Percentiles rank a stretch among this genome's conserved stretches.
Evolutionary conservation across 2,888 invertebrate genomes (phyloP).

Genomic region (Meliscaeva auricollis): DNA sequence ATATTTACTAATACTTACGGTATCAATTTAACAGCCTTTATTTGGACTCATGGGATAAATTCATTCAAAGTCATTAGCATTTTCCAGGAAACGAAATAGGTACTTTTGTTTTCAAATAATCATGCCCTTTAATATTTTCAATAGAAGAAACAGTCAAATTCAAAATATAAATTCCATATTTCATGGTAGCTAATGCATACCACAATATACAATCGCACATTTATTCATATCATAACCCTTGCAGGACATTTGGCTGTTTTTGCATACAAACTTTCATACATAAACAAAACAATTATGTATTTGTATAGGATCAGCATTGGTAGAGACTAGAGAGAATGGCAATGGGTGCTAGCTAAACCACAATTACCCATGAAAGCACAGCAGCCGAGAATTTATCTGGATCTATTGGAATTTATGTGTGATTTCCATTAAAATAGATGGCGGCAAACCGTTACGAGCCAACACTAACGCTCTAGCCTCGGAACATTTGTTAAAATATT

Average conservation of each 20-base stretch:
- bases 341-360: slow-evolving; percentile 1
- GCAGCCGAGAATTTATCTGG: slow-evolving; percentile 51
- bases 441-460: slow-evolving; percentile 36
- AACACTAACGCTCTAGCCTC: slow-evolving; percentile 33
- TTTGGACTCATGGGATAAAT: too few relatives aligned
- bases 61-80: slow-evolving; percentile 26
- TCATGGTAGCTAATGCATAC: slow-evolving; percentile 68
- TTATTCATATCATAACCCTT: slow-evolving; percentile 23
- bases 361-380: slow-evolving; percentile 26
- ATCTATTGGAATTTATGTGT: slow-evolving; percentile 64
- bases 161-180: slow-evolving; percentile 47
- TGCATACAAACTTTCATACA: too few relatives aligned
- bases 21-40: too few relatives aligned
- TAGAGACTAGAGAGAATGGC: neutral
- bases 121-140: slow-evolving; percentile 35
- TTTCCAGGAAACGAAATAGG: slow-evolving; percentile 11
- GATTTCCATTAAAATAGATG: slow-evolving; percentile 68
- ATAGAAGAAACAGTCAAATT: slow-evolving; percentile 37
- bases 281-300: neutral
- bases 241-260: neutral
- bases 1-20: too few relatives aligned
- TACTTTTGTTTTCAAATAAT: slow-evolving; percentile 24
- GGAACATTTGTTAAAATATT: slow-evolving; percentile 67
- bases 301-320: neutral
- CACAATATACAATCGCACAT: slow-evolving; percentile 9